Percentiles rank a stretch among this genome's conserved stretches.
These are phyloP conservation scores for Triops longicaudatus DNA, from an alignment of 1,140 invertebrate genomes.

Conservation along the genomic window DNA sequence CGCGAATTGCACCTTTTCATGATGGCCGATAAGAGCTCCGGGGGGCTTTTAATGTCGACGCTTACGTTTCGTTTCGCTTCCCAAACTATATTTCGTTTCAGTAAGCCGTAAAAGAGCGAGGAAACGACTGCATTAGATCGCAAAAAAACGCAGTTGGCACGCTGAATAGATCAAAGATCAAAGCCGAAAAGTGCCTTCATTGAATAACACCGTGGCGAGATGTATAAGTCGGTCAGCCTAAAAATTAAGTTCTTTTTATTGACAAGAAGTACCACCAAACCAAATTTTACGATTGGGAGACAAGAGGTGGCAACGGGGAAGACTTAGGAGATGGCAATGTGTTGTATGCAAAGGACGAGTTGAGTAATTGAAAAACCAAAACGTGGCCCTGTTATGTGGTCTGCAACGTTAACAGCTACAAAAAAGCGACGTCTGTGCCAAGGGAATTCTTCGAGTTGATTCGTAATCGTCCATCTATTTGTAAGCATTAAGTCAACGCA, in stretches of 20 bases:
- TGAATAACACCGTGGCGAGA: neutral
- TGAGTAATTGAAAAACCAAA: slow-evolving; percentile 1
- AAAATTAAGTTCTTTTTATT: slow-evolving; percentile 5
- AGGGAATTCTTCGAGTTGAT: neutral
- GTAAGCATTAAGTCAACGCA: neutral
- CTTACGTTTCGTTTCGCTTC: neutral
- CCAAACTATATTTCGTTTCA: neutral
- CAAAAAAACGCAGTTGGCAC: neutral
- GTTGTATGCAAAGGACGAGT: neutral
- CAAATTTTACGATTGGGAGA: neutral
- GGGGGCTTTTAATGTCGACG: neutral
- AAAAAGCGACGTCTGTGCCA: neutral
- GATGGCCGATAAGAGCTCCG: neutral
- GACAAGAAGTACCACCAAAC: neutral
- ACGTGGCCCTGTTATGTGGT: neutral
- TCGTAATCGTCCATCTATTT: neutral
- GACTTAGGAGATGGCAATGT: neutral
- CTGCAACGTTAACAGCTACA: neutral
- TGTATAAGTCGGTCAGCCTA: neutral
- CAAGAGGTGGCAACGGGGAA: neutral
- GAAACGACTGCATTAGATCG: neutral
- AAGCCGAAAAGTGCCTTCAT: neutral
- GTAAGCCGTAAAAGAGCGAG: neutral
- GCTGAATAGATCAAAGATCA: neutral
- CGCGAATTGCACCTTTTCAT: neutral